Percentiles rank a stretch among this genome's conserved stretches.
Evolutionary conservation across 2,797 vertebrate species (phyloP).

Genomic region (Aeoliscus strigatus): DNA sequence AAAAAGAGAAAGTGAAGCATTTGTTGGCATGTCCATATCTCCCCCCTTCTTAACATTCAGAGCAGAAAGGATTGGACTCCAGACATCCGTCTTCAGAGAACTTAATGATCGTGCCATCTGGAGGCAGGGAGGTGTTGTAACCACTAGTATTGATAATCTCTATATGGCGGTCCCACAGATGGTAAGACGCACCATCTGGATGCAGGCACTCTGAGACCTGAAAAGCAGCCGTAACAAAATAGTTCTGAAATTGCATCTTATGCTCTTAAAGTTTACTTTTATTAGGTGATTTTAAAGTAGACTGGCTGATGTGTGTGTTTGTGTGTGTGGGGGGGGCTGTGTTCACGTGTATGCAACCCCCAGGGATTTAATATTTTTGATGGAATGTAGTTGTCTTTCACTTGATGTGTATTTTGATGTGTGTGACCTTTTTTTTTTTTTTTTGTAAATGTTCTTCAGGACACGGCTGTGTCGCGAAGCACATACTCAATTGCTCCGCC

Average conservation of each 20-base stretch:
- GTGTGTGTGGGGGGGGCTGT: no score
- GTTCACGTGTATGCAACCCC: no score
- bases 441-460: neutral
- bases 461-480: neutral
- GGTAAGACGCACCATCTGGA: slow-evolving; percentile 61
- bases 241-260: slow-evolving; percentile 29
- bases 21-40: slow-evolving; percentile 2
- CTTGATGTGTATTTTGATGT: no score
- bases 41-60: slow-evolving; percentile 32
- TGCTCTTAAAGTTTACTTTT: slow-evolving; percentile 26
- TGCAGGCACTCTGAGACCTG: slow-evolving; percentile 60
- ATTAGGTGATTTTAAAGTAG: slow-evolving; percentile 15
- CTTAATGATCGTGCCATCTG: slow-evolving; percentile 73
- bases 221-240: slow-evolving; percentile 32
- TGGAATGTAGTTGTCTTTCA: no score
- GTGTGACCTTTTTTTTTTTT: no score
- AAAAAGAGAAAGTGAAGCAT: slow-evolving; percentile 23
- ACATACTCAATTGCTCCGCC: neutral
- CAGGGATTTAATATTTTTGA: no score
- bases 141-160: slow-evolving; percentile 70
- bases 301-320: neutral
- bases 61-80: slow-evolving; percentile 53
- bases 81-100: slow-evolving; percentile 62
- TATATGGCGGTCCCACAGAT: slow-evolving; percentile 61
- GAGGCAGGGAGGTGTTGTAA: slow-evolving; percentile 58